Evolutionary conservation across 2,113 vertebrate species (phyloP).

Genomic region (Rhabdornis inornatus): DNA sequence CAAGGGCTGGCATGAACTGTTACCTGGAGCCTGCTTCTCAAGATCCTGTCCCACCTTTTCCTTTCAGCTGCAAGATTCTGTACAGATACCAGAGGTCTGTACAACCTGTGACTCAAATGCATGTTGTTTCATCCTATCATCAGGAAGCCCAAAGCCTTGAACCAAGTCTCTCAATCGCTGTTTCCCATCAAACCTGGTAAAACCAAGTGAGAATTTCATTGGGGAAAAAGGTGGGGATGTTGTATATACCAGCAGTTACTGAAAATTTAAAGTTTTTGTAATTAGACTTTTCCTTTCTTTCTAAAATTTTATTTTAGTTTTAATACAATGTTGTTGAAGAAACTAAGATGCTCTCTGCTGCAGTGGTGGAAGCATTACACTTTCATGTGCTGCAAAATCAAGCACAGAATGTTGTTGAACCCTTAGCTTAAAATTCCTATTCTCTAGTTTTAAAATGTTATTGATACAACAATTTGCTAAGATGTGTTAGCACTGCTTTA

Average conservation of each 20-base stretch:
- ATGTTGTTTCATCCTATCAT: background rate
- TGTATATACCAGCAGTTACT: background rate
- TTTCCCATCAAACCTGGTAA: background rate
- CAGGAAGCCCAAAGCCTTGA: background rate
- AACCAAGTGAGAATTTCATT: background rate
- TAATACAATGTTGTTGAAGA: background rate
- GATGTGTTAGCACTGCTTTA: background rate
- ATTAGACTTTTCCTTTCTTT: background rate
- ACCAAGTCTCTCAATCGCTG: background rate
- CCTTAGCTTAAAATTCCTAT: background rate
- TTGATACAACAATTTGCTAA: background rate
- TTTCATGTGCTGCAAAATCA: background rate
- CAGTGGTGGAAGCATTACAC: background rate
- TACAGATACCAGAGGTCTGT: background rate
- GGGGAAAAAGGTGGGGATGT: fast-evolving
- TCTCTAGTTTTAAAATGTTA: background rate
- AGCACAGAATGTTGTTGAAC: background rate
- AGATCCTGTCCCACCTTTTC: background rate
- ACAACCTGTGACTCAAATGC: background rate
- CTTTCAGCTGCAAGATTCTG: background rate
- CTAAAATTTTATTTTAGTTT: background rate
- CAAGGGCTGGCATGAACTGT: background rate
- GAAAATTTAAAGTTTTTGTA: background rate
- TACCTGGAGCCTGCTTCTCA: background rate
- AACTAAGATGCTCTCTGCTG: background rate